Evolutionary conservation across 2,888 invertebrate genomes (phyloP), one percentile per base, ranked within the genome.

Genomic region (Exocentrus adspersus): DNA sequence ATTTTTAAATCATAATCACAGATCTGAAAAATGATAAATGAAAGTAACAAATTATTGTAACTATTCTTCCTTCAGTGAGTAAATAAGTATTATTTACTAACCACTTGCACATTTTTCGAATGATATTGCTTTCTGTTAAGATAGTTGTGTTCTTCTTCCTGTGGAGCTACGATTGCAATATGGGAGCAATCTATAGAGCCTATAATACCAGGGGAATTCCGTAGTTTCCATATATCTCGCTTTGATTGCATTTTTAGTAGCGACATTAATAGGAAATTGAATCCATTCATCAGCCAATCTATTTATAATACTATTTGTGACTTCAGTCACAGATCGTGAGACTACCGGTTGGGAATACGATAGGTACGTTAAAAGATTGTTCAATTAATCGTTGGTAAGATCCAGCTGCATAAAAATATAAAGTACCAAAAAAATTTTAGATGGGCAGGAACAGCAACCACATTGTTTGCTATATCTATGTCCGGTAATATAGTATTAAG

Each of bases 141-240:
- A 54, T 72, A 70, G 67, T 71, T 69, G 45, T 72, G 69, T 54
- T 69, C 70, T 52, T 72, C 64, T 48, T 52, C 57, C 17, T 10
- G 17, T 19, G 69, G 69, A 28, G 61, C 46, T 20, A 70, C 14
- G 45, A 69, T 69, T 17, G 54, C 56, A 32, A 70, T 53, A 66
- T 68, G 64, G 2, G 67, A 68, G 56, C 62, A 70, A 37, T 70
- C 69, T 7, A 68, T 56, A 6, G 62, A 58, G n/a, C 67, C 70
- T 9, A 70, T 54, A 19, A 62, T 52, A 21, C 63, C 68, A 9
- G 69, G 68, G n/a, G 57, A 72, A 66, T 16, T 37, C n/a, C 6
- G 65, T 67, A 42, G 21, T 60, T 45, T 70, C 57, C 69, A 70
- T 68, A 52, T 67, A 72, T 62, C 62, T 58, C 37, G n/a, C 46